Evolutionary conservation across 1,140 invertebrate species (phyloP), one percentile per base, ranked within the genome.

Genomic region (Spodoptera frugiperda): DNA sequence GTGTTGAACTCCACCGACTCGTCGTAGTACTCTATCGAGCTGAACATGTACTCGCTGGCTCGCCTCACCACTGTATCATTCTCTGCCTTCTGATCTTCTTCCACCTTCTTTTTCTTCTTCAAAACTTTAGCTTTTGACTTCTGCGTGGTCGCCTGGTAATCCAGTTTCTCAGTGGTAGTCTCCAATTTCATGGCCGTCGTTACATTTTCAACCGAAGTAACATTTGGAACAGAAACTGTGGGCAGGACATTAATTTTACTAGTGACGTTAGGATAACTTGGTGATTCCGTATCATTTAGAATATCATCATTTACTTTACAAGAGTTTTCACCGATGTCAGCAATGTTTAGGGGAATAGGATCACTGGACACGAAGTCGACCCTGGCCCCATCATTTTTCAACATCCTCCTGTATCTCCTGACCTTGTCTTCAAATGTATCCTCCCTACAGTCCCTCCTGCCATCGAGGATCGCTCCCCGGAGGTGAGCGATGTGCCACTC

Each of bases 1-100:
- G 48, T 57, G 25, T 87, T 75, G 57, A 92, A 89, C 9, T 89
- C 87, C 2, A 53, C 30, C 0, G 74, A 33, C 2, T 91, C 91
- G 25, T 90, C 89, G 39, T 91, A 89, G 70, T 91, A 91, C 74
- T 92, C 91, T 1, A 79, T 80, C 3, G 91, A 92, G 78, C 88
- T 90, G 44, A 91, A 90, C 76, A 84, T 80, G 44, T 92, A 91
- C 44, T 91, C 91, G n/a, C 80, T 81, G 3, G 78, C 79, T 25
- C 89, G 72, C 55, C 83, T 86, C 14, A 25, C 54, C 17, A 48
- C 46, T 49, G 33, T 63, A 9, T 44, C 59, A 11, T 75, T 84
- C 68, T 80, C 76, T 3, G 51, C 63, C 39, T 57, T 78, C 33
- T 55, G 30, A 55, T 65, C 63, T 8, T 61, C 55, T 1, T 11